Evolutionary conservation across 2,797 vertebrate genomes (phyloP).

Genomic region (Danio tinwini): DNA sequence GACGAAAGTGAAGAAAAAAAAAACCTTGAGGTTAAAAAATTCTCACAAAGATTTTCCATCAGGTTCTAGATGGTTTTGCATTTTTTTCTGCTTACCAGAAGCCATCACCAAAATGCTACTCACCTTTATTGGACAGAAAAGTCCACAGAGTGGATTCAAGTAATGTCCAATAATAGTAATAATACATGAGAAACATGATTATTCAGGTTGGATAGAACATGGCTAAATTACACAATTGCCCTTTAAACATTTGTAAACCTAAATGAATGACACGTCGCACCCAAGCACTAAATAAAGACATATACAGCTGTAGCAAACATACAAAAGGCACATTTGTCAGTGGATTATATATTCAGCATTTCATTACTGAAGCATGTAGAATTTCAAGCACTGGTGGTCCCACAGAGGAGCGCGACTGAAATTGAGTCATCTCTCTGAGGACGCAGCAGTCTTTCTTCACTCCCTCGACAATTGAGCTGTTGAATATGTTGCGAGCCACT

Average conservation of each 20-base stretch:
- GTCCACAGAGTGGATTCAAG: no score
- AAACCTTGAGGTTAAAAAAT: no score
- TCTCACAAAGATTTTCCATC: no score
- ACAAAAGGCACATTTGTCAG: conserved; percentile 37
- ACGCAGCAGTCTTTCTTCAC: conserved; percentile 29
- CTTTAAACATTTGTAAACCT: conserved; percentile 8
- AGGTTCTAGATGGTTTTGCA: no score
- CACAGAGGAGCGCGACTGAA: conserved; percentile 32
- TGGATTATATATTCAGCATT: conserved; percentile 36
- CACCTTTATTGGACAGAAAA: no score
- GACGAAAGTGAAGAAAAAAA: no score
- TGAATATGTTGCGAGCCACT: conserved; percentile 34
- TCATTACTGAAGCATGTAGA: conserved; percentile 30
- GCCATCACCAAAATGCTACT: no score
- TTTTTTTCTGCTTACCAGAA: no score
- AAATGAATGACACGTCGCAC: conserved; percentile 7
- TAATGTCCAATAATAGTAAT: background rate
- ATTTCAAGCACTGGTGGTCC: conserved; percentile 1
- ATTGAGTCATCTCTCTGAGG: conserved; percentile 48
- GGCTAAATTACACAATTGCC: background rate
- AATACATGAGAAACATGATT: background rate
- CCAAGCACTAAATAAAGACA: conserved; percentile 22
- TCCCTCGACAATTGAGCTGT: conserved; percentile 54
- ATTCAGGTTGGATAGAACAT: background rate
- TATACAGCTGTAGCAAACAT: conserved; percentile 1